Conservation (phyloP, 2,113 vertebrate species). For the pig (Sus scrofa) region DNA sequence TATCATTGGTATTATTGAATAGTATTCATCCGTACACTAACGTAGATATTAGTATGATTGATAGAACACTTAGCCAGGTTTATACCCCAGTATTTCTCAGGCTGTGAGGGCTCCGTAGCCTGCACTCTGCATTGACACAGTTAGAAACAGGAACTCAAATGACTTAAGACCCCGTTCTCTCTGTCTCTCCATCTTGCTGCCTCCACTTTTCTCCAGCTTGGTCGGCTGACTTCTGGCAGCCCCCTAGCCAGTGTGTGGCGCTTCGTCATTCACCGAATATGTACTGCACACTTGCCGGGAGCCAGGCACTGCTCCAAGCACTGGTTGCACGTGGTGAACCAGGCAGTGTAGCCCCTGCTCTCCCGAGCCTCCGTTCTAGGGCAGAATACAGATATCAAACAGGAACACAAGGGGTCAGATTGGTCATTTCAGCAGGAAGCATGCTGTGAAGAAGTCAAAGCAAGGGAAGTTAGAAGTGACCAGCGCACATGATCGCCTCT, state of each 20-base stretch:
- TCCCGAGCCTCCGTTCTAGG: not conserved
- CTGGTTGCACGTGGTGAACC: rapidly evolving
- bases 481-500: not conserved
- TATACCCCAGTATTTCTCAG: not conserved
- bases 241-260: not conserved
- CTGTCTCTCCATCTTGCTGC: rapidly evolving
- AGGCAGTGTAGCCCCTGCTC: not conserved
- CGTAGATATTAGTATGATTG: not conserved
- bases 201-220: not conserved
- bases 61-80: not conserved
- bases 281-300: rapidly evolving
- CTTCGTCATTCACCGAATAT: not conserved
- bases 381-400: not conserved
- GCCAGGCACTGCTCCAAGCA: not conserved
- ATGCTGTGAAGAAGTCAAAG: not conserved
- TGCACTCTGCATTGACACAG: not conserved
- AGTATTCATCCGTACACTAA: not conserved
- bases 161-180: too few species aligned
- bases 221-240: not conserved
- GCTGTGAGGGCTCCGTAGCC: too few species aligned
- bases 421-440: not conserved
- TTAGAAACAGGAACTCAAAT: not conserved
- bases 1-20: not conserved
- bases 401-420: not conserved
- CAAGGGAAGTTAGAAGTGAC: not conserved